Conservation (phyloP, 2,797 vertebrate genomes). For the Eurystomus glaucurus region DNA sequence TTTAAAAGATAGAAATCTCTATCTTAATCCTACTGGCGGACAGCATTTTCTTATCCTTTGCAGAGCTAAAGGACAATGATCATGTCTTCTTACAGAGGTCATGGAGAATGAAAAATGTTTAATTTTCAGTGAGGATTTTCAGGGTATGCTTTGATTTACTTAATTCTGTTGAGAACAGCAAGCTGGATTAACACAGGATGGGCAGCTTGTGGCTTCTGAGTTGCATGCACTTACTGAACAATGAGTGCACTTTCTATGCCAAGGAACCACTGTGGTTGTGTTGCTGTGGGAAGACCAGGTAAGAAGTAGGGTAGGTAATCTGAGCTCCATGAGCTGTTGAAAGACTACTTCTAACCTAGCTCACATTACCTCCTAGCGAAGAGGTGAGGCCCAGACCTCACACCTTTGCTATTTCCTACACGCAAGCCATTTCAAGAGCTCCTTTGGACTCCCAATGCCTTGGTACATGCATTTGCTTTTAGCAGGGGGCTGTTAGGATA, state of each 20-base stretch:
- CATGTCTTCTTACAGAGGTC: rapidly evolving
- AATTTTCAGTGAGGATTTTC: background rate
- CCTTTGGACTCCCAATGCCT: background rate
- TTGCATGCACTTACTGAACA: rapidly evolving
- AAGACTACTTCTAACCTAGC: background rate
- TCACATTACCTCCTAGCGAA: background rate
- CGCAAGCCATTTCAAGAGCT: background rate
- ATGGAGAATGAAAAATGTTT: background rate
- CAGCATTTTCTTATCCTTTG: background rate
- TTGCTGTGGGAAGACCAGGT: background rate
- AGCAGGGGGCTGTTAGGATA: background rate
- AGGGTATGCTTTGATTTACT: background rate
- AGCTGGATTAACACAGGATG: background rate
- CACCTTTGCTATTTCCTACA: rapidly evolving
- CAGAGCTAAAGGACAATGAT: background rate
- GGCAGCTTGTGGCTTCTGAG: background rate
- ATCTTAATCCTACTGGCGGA: background rate
- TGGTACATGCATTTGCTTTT: background rate
- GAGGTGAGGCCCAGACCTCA: background rate
- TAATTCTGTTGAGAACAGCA: background rate
- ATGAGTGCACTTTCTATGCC: background rate
- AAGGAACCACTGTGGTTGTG: rapidly evolving
- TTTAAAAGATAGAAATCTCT: background rate
- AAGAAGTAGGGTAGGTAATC: background rate
- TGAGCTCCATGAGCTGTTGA: background rate